Evolutionary conservation across 2,113 vertebrate species (phyloP).

Genomic region (Formicarius rufipectus): DNA sequence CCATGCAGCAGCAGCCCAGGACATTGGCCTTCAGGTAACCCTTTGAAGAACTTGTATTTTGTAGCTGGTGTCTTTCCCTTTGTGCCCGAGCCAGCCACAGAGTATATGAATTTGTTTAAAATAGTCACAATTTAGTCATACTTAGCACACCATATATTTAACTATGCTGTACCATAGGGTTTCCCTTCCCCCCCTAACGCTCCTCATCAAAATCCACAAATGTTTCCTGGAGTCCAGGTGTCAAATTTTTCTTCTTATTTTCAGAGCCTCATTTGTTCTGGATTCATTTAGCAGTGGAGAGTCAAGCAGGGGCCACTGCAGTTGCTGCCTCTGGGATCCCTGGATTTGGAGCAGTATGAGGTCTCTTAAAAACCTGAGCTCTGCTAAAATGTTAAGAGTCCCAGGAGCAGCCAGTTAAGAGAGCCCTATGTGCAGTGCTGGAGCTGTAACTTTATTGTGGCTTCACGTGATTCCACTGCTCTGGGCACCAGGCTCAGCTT

Average conservation of each 20-base stretch:
- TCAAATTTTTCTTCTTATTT: slow-evolving; percentile 49
- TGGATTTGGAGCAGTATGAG: neutral
- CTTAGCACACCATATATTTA: slow-evolving; percentile 57
- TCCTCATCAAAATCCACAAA: slow-evolving; percentile 42
- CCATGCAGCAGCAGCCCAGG: neutral
- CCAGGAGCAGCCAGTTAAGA: neutral
- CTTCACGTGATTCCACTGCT: neutral
- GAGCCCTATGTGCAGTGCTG: neutral
- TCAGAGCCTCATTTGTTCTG: slow-evolving; percentile 54
- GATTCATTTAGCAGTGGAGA: slow-evolving; percentile 15
- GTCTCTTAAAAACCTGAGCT: slow-evolving; percentile 41
- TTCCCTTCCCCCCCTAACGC: neutral
- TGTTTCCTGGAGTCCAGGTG: slow-evolving; percentile 45
- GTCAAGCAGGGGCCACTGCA: slow-evolving; percentile 35
- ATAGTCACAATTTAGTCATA: slow-evolving; percentile 41
- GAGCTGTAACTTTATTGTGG: neutral
- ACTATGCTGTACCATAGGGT: neutral
- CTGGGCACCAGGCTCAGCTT: neutral
- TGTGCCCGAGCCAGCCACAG: neutral
- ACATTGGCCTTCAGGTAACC: slow-evolving; percentile 5
- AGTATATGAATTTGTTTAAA: slow-evolving; percentile 9
- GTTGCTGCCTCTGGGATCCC: slow-evolving; percentile 18
- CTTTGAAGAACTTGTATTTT: neutral
- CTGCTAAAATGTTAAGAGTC: slow-evolving; percentile 15
- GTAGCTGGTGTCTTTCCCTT: neutral